phyloP scores from a whole-genome alignment of 1,140 invertebrate species.

The Thaumatotibia leucotreta region DNA sequence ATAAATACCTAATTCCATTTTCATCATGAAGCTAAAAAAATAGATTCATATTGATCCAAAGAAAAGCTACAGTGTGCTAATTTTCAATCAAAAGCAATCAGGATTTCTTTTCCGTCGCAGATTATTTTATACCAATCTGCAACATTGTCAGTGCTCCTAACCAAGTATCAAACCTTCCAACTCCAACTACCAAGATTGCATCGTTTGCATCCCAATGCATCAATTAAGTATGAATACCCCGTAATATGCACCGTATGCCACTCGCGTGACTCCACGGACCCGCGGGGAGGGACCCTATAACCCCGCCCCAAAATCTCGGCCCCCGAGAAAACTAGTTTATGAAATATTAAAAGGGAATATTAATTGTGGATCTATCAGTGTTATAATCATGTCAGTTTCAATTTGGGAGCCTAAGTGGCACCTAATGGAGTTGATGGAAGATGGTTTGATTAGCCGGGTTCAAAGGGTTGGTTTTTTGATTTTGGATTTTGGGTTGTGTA shows the following conservation, averaged over 20 bases:
- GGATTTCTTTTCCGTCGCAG: too few relatives aligned
- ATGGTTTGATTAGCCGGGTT: background rate
- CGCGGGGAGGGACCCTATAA: too few relatives aligned
- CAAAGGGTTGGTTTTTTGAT: too few relatives aligned
- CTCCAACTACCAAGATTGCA: background rate
- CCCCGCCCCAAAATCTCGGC: slow-evolving; percentile 45
- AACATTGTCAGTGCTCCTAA: too few relatives aligned
- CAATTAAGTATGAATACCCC: slow-evolving; percentile 73
- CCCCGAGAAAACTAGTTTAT: slow-evolving; percentile 54
- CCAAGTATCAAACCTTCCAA: slow-evolving; percentile 37
- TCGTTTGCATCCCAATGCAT: slow-evolving; percentile 33
- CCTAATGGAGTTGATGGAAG: slow-evolving; percentile 29
- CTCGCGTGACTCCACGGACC: slow-evolving; percentile 59
- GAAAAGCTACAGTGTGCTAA: too few relatives aligned
- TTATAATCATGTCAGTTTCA: slow-evolving; percentile 70
- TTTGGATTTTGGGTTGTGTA: background rate
- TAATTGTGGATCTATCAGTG: slow-evolving; percentile 64
- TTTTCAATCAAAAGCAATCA: too few relatives aligned
- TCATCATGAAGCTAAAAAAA: too few relatives aligned
- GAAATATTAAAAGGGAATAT: slow-evolving; percentile 60
- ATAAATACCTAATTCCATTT: too few relatives aligned
- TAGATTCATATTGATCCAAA: too few relatives aligned
- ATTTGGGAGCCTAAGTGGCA: slow-evolving; percentile 57
- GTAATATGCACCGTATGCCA: slow-evolving; percentile 64
- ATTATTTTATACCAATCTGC: too few relatives aligned